A percentile compares a stretch with the other conserved stretches of the same genome.
phyloP scores from a whole-genome alignment of 2,113 vertebrate species.

The Brachypteracias leptosomus region DNA sequence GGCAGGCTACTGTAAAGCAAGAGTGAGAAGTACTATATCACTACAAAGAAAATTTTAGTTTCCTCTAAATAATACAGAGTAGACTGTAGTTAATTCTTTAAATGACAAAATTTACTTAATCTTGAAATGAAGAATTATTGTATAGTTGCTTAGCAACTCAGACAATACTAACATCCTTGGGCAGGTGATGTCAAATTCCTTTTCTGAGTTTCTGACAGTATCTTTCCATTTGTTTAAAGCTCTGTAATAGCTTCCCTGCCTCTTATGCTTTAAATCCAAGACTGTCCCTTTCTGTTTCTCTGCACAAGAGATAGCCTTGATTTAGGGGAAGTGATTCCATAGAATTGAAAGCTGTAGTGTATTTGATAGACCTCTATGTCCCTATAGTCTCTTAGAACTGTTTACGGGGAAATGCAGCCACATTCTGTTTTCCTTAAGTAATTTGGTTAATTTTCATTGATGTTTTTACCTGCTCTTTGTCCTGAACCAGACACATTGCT shows the following conservation, averaged over 20 bases:
- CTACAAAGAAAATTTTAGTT: not conserved
- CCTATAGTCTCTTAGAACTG: not conserved
- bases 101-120: not conserved
- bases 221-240: not conserved
- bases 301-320: not conserved
- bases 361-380: not conserved
- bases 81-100: conserved; percentile 4
- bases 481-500: not conserved
- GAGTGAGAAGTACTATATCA: not conserved
- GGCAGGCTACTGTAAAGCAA: not conserved
- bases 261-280: not conserved
- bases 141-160: conserved; percentile 47
- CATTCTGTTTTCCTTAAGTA: not conserved
- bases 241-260: not conserved
- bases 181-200: not conserved
- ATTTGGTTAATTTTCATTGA: not conserved
- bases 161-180: not conserved
- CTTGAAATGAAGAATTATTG: not conserved
- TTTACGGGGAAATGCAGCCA: not conserved
- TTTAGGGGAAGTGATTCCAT: not conserved
- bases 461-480: not conserved
- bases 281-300: not conserved
- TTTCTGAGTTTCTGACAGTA: not conserved
- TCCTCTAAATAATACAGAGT: not conserved
- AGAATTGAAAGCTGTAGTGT: not conserved